These are phyloP conservation scores for Heliangelus exortis DNA, from an alignment of 2,797 vertebrate species.

Conservation along the genomic window DNA sequence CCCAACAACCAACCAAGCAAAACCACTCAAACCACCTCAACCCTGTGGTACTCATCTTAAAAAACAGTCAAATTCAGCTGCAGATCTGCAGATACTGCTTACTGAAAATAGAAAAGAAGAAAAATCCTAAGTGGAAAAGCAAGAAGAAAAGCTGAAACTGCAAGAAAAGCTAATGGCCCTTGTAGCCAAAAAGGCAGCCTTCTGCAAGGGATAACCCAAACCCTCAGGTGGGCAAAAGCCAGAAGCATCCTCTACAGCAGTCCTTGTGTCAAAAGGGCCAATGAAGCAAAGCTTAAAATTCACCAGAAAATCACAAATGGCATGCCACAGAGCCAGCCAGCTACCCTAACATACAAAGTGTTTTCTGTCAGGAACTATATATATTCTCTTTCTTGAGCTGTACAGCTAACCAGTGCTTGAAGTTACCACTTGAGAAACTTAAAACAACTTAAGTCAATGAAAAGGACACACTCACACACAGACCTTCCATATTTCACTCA, in stretches of 20 bases:
- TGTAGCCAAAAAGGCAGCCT: background rate
- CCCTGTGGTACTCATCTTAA: background rate
- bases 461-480: background rate
- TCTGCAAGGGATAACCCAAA: background rate
- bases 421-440: background rate
- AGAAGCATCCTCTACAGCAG: background rate
- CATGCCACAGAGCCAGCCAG: background rate
- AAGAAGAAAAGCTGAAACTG: background rate
- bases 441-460: background rate
- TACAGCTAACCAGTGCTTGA: background rate
- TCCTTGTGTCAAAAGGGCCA: background rate
- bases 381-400: background rate
- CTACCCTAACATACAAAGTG: background rate
- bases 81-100: background rate
- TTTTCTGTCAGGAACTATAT: background rate
- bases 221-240: background rate
- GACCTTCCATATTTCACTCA: background rate
- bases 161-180: background rate
- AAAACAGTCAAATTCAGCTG: background rate
- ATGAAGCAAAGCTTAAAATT: background rate
- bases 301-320: background rate
- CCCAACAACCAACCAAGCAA: background rate
- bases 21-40: background rate
- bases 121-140: background rate
- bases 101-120: background rate